Conservation (phyloP, 2,113 vertebrate species). For the Coryphaenoides rupestris region DNA sequence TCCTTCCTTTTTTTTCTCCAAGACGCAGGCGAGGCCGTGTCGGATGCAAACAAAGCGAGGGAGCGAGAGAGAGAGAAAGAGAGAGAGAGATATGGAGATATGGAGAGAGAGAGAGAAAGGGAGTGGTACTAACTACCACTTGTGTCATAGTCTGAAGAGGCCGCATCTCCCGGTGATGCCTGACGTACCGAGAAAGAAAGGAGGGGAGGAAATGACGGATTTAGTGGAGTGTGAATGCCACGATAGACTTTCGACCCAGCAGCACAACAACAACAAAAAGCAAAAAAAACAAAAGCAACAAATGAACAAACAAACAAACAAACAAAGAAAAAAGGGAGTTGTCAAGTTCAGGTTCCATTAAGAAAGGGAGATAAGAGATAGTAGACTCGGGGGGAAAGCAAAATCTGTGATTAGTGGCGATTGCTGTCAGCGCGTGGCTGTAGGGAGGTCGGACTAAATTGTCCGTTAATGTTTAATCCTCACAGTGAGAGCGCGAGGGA, state of each 20-base stretch:
- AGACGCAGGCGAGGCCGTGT: conserved; percentile 43
- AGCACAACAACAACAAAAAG: conserved; percentile 42
- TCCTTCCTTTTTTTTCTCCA: neutral
- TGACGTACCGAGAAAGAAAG: conserved; percentile 19
- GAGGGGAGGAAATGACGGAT: conserved; percentile 16
- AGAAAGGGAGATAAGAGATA: too few relatives aligned
- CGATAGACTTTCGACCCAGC: neutral
- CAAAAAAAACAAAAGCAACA: too few relatives aligned
- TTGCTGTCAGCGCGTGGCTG: too few relatives aligned
- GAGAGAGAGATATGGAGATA: conserved; percentile 33
- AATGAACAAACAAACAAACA: too few relatives aligned
- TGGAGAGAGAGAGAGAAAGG: conserved; percentile 22
- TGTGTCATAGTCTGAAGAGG: conserved; percentile 49
- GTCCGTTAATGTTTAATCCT: too few relatives aligned
- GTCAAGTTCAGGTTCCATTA: too few relatives aligned
- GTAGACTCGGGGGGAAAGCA: too few relatives aligned
- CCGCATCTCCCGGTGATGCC: conserved; percentile 48
- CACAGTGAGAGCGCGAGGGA: too few relatives aligned
- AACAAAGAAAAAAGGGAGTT: too few relatives aligned
- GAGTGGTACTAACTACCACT: conserved; percentile 56
- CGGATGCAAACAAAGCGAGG: conserved; percentile 20
- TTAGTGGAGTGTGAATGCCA: conserved; percentile 26
- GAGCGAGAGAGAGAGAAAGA: conserved; percentile 45
- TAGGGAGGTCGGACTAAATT: too few relatives aligned
- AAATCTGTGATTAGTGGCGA: too few relatives aligned